Evolutionary conservation across 2,888 invertebrate species (phyloP).

Genomic region (Phaonia tiefii): DNA sequence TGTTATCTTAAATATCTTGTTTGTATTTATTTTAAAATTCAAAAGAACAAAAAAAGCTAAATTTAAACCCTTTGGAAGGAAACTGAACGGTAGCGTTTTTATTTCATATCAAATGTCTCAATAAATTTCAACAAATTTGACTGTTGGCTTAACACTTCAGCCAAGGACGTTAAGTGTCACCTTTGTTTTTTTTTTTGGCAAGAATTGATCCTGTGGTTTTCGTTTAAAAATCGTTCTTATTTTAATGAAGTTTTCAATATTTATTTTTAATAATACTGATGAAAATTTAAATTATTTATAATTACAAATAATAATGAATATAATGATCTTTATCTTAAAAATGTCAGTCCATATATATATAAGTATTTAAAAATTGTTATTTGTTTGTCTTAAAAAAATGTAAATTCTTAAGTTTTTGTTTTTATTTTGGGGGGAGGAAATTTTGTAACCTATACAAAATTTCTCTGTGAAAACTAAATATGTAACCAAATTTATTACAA

Average conservation of each 20-base stretch:
- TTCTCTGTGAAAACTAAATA: background rate
- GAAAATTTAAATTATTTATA: background rate
- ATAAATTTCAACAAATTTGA: slow-evolving; percentile 38
- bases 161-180: background rate
- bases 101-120: slow-evolving; percentile 29
- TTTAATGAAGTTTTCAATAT: slow-evolving; percentile 12
- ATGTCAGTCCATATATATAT: slow-evolving; percentile 60
- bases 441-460: no score
- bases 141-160: slow-evolving; percentile 12
- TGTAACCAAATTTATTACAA: background rate
- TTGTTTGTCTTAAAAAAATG: slow-evolving; percentile 19
- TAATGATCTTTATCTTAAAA: slow-evolving; percentile 47
- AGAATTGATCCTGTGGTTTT: background rate
- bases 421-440: no score
- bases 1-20: slow-evolving; percentile 29
- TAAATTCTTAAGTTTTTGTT: background rate
- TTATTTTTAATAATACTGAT: background rate
- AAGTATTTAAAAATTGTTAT: slow-evolving; percentile 22
- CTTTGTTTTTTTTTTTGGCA: background rate
- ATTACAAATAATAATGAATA: slow-evolving; percentile 28
- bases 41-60: slow-evolving; percentile 19
- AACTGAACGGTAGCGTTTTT: slow-evolving; percentile 64
- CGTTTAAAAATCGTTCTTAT: slow-evolving; percentile 26
- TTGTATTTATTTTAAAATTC: slow-evolving; percentile 32
- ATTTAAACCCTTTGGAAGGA: slow-evolving; percentile 64